Base-by-base conservation (phyloP, 2,888 invertebrate species). In the Acleris holmiana region DNA sequence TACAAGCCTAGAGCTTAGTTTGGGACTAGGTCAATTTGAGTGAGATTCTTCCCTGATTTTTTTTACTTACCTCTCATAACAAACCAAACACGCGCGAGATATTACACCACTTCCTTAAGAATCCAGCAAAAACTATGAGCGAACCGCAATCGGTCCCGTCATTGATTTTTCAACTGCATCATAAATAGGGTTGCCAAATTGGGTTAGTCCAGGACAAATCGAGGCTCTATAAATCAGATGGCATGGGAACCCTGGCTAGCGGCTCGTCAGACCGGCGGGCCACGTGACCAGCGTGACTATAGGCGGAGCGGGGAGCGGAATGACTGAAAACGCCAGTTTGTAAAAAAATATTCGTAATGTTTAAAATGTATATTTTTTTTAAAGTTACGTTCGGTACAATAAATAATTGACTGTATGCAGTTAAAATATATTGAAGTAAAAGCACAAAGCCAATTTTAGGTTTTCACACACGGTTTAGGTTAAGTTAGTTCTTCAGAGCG, bases 161-260 rank as follows among this genome's bases (percentile, higher is more conserved):
- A 68, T 71, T 72, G 53, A 40, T 73, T 73, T 68, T 69, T 67
- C 61, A 58, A 46, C 51, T 61, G 61, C 47, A 54, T 66, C 71
- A 74, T 74, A 75, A 74, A 76, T 73, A 71, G 73, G 72, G 75
- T 71, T 70, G 71, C 83, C 80, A 79, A 82, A 81, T 82, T 79
- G 75, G 82, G 81, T 71, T 67, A 66, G 69, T 66, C 40, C 68
- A 62, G 72, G 72, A 78, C 76, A 75, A 74, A 75, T 75, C 77
- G 69, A 69, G 70, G 71, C 63, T 75, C 71, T 68, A 74, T 80
- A 80, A 79, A 79, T 79, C 77, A 73, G 75, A 51, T 55, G 54
- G 72, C 82, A 79, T 85, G 85, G 80, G 85, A 85, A 84, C 80
- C 76, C 69, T 68, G 73, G 71, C 69, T 74, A 77, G 81, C 75